phyloP scores from a whole-genome alignment of 2,888 invertebrate species.

The Drosophila sordidapex region DNA sequence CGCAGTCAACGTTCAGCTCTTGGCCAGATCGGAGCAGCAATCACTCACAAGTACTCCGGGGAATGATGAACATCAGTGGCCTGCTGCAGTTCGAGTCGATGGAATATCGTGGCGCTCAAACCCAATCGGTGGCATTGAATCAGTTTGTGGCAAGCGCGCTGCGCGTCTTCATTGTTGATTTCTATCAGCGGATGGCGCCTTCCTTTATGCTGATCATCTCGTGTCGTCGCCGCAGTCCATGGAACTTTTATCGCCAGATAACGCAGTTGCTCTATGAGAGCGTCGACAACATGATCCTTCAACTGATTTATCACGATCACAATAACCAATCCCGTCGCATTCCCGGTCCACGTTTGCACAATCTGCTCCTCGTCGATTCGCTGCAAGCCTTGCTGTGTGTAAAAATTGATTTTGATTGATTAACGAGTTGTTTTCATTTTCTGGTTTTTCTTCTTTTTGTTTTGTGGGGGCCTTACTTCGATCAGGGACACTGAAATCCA shows the following conservation, averaged over 20 bases:
- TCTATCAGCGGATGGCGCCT: conserved; percentile 61
- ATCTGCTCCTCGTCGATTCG: conserved; percentile 68
- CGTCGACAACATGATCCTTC: conserved; percentile 62
- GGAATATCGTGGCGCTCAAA: not conserved
- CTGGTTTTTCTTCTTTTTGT: not conserved
- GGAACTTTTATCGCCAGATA: conserved; percentile 63
- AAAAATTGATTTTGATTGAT: not conserved
- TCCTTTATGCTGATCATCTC: conserved; percentile 68
- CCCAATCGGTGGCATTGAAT: not conserved
- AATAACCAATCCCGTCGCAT: conserved; percentile 33
- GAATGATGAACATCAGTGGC: not conserved
- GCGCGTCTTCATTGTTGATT: conserved; percentile 63
- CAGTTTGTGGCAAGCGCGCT: conserved; percentile 48
- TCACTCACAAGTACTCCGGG: not conserved
- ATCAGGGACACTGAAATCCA: conserved; percentile 19
- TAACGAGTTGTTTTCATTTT: not conserved
- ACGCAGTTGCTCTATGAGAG: conserved; percentile 61
- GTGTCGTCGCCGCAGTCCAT: conserved; percentile 55
- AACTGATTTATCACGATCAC: conserved; percentile 55
- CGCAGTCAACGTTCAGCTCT: not conserved
- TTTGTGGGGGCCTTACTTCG: not conserved
- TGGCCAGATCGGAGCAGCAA: not conserved
- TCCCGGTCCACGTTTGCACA: conserved; percentile 43
- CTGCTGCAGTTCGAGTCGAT: not conserved
- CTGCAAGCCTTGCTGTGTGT: conserved; percentile 50